A percentile compares a stretch with the other conserved stretches of the same genome.
Evolutionary conservation across 2,797 vertebrate species (phyloP).

Genomic region (Eutrigla gurnardus): DNA sequence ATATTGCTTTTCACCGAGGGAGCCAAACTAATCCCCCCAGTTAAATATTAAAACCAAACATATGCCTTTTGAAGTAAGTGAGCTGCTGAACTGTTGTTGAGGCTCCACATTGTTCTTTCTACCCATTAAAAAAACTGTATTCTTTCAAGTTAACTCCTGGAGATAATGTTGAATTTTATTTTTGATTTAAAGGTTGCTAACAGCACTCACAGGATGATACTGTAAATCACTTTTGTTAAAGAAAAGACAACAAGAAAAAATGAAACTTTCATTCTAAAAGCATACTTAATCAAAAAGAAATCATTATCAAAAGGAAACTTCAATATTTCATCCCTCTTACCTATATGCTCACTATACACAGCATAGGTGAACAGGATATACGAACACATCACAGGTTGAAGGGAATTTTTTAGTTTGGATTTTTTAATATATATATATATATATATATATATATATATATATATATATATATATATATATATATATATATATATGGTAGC

Average conservation of each 20-base stretch:
- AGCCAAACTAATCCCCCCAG: background rate
- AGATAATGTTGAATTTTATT: slow-evolving; percentile 10
- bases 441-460: background rate
- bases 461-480: background rate
- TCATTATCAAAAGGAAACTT: slow-evolving; percentile 63
- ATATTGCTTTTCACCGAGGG: slow-evolving; percentile 13
- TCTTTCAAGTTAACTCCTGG: slow-evolving; percentile 7
- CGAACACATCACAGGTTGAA: slow-evolving; percentile 27
- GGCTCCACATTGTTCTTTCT: background rate
- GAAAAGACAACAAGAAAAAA: slow-evolving; percentile 6
- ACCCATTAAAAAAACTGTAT: background rate
- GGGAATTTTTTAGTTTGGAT: slow-evolving; percentile 7
- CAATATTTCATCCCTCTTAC: slow-evolving; percentile 60
- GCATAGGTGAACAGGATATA: slow-evolving; percentile 6
- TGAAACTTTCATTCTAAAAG: slow-evolving; percentile 57
- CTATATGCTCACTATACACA: slow-evolving; percentile 10
- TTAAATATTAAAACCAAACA: slow-evolving; percentile 48
- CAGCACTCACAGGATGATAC: background rate
- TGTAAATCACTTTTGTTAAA: slow-evolving; percentile 17
- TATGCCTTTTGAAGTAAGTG: slow-evolving; percentile 19
- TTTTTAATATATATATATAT: background rate
- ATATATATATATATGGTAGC: background rate
- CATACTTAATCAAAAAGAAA: slow-evolving; percentile 66
- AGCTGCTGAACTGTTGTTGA: slow-evolving; percentile 21
- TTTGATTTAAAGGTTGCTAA: slow-evolving; percentile 23